A percentile compares a stretch with the other conserved stretches of the same genome.
Conservation (phyloP, 2,888 invertebrate genomes). For the Cheilosia pagana region DNA sequence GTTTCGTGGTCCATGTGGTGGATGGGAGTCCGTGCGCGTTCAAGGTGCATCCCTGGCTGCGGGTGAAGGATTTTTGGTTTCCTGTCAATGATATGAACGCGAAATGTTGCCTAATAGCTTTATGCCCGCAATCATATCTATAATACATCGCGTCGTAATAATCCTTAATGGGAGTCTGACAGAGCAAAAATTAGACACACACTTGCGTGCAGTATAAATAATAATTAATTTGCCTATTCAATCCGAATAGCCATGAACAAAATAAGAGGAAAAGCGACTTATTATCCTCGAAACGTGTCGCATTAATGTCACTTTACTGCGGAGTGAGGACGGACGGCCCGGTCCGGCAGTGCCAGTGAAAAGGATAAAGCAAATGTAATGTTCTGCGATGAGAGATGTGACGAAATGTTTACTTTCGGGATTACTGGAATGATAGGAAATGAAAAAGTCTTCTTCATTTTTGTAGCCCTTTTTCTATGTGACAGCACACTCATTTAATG, state of each 20-base stretch:
- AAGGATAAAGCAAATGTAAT: slow-evolving; percentile 34
- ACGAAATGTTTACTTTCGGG: slow-evolving; percentile 49
- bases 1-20: slow-evolving; percentile 53
- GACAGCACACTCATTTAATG: no score
- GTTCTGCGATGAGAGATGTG: slow-evolving; percentile 20
- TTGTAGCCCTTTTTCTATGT: not conserved
- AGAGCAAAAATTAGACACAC: slow-evolving; percentile 17
- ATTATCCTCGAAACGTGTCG: slow-evolving; percentile 56
- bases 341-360: not conserved
- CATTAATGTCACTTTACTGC: slow-evolving; percentile 50
- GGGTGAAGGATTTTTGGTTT: slow-evolving; percentile 64
- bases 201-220: slow-evolving; percentile 13
- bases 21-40: slow-evolving; percentile 20
- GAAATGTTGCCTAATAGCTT: slow-evolving; percentile 52
- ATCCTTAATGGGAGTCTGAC: slow-evolving; percentile 26
- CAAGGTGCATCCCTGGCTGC: slow-evolving; percentile 62
- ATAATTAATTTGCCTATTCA: slow-evolving; percentile 61
- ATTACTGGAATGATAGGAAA: slow-evolving; percentile 55
- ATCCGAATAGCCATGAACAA: not conserved
- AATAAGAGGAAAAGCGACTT: slow-evolving; percentile 20
- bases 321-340: not conserved
- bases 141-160: slow-evolving; percentile 9
- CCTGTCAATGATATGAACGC: slow-evolving; percentile 31
- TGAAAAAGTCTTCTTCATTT: slow-evolving; percentile 40
- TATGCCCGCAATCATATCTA: slow-evolving; percentile 10